Evolutionary conservation across 2,888 invertebrate genomes (phyloP).

Genomic region (Sipha maydis): DNA sequence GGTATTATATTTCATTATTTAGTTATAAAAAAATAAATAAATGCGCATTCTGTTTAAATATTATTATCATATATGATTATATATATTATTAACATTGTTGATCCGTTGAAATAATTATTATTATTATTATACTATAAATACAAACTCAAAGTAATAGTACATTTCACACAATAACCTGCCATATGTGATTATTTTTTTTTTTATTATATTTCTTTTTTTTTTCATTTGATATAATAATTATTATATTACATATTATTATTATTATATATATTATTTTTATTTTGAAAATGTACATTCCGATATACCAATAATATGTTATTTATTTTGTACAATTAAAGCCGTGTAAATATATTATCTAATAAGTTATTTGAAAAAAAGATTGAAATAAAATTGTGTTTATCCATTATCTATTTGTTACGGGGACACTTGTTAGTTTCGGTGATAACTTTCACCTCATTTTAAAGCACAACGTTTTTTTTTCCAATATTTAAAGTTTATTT

Average conservation of each 20-base stretch:
- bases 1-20: conserved; percentile 62
- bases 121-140: conserved; percentile 50
- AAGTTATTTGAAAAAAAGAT: conserved; percentile 41
- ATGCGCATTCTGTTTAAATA: conserved; percentile 48
- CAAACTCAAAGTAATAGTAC: conserved; percentile 48
- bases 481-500: conserved; percentile 50
- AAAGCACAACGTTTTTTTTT: conserved; percentile 23
- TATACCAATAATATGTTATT: conserved; percentile 53
- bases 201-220: conserved; percentile 27
- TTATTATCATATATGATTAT: conserved; percentile 39
- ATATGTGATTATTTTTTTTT: conserved; percentile 54
- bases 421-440: conserved; percentile 55
- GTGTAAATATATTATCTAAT: conserved; percentile 54
- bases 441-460: conserved; percentile 43
- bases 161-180: conserved; percentile 53
- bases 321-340: conserved; percentile 55
- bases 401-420: conserved; percentile 52
- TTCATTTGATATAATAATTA: conserved; percentile 25
- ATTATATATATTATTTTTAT: conserved; percentile 28
- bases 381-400: conserved; percentile 38
- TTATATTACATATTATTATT: conserved; percentile 3
- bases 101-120: conserved; percentile 61
- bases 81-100: conserved; percentile 41
- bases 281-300: conserved; percentile 55
- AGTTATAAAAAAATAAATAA: conserved; percentile 42